Conservation (phyloP, 2,113 vertebrate species). For the Larimichthys crocea region DNA sequence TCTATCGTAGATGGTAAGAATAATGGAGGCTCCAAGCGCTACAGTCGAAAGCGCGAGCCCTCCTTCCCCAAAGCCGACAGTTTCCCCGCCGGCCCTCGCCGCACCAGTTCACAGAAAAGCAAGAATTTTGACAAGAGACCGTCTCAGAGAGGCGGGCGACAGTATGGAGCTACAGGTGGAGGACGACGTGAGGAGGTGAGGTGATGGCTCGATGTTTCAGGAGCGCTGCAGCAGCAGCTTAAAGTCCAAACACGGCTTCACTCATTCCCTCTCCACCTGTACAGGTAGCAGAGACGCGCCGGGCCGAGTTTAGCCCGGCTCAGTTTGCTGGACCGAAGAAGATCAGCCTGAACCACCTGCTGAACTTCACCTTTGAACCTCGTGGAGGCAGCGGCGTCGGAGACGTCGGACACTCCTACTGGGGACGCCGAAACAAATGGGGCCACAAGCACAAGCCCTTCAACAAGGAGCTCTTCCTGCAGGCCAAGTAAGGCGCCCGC, state of each 20-base stretch:
- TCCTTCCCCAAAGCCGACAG: conserved; percentile 93
- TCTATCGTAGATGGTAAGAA: conserved; percentile 91
- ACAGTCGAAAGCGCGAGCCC: conserved; percentile 94
- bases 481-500: conserved; percentile 91
- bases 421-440: conserved; percentile 98
- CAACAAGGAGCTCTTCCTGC: conserved; percentile 98
- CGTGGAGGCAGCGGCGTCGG: conserved; percentile 90
- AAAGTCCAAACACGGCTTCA: too few species aligned
- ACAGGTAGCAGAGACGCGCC: conserved; percentile 96
- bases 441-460: conserved; percentile 96
- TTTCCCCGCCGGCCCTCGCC: conserved; percentile 89
- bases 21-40: conserved; percentile 92
- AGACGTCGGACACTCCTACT: conserved; percentile 89
- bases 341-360: conserved; percentile 97
- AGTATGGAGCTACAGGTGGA: conserved; percentile 92
- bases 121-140: conserved; percentile 99
- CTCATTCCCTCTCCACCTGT: conserved; percentile 20
- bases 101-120: conserved; percentile 99
- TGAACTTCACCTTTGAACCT: conserved; percentile 99
- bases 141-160: conserved; percentile 91
- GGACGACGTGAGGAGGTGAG: conserved; percentile 99
- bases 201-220: too few species aligned
- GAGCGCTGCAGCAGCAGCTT: not conserved
- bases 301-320: conserved; percentile 99
- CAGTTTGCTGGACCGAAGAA: conserved; percentile 98